Percentiles rank a stretch among this genome's conserved stretches.
phyloP scores from a whole-genome alignment of 2,113 vertebrate species.

The Ancistrus triradiatus region DNA sequence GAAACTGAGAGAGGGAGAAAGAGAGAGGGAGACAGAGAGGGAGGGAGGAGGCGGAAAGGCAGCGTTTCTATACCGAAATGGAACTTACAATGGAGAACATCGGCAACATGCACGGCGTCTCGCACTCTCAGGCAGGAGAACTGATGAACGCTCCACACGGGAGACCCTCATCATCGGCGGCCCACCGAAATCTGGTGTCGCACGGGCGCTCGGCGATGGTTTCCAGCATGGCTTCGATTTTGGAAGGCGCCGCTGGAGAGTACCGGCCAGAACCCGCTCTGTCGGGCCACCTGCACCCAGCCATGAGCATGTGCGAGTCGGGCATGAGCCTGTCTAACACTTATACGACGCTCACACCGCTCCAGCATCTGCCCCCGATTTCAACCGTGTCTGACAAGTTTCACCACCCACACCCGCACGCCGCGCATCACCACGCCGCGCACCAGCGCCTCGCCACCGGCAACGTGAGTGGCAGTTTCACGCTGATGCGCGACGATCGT shows the following conservation, averaged over 20 bases:
- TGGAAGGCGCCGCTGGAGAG: slow-evolving; percentile 81
- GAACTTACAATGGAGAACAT: slow-evolving; percentile 95
- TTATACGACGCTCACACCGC: slow-evolving; percentile 90
- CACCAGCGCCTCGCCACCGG: slow-evolving; percentile 83
- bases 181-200: slow-evolving; percentile 82
- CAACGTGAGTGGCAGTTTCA: slow-evolving; percentile 93
- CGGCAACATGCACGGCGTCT: slow-evolving; percentile 82
- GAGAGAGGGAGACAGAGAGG: slow-evolving; percentile 61
- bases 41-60: slow-evolving; percentile 53
- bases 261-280: slow-evolving; percentile 84
- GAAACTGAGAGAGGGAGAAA: slow-evolving; percentile 39
- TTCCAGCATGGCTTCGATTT: slow-evolving; percentile 83
- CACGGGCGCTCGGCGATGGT: slow-evolving; percentile 83
- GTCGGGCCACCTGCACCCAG: slow-evolving; percentile 85
- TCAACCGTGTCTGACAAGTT: slow-evolving; percentile 95
- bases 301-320: slow-evolving; percentile 95
- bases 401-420: slow-evolving; percentile 81
- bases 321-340: slow-evolving; percentile 90
- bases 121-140: slow-evolving; percentile 85
- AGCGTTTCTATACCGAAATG: slow-evolving; percentile 68
- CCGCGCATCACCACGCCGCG: slow-evolving; percentile 81
- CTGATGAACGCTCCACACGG: slow-evolving; percentile 84
- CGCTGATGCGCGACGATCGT: slow-evolving; percentile 92
- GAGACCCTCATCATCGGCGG: slow-evolving; percentile 73
- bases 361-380: slow-evolving; percentile 94